Evolutionary conservation across 1,140 invertebrate genomes (phyloP), one percentile per base, ranked within the genome.

Genomic region (Drosophila punjabiensis): DNA sequence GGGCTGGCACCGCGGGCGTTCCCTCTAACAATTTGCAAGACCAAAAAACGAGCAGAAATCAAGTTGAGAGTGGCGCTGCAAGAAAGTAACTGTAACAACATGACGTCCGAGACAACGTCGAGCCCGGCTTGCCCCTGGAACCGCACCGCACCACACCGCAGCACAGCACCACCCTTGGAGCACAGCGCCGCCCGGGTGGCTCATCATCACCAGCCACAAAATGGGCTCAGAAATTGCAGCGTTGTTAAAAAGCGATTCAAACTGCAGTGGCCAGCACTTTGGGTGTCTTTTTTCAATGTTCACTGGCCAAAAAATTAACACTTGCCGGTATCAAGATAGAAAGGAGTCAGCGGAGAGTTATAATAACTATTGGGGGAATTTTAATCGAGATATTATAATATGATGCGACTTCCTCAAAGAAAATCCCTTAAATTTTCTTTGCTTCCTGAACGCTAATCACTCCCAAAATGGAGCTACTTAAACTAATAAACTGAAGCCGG

Each of bases 1-100:
- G 33, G 35, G 50, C 52, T 33, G 43, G 41, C 33, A 41, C 78
- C 70, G 82, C 78, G 82, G 79, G 81, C 62, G 78, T 50, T 64
- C 81, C 75, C 69, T 69, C 85, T 84, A 82, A 78, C 83, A 88
- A 87, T 86, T 86, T 86, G 82, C 83, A 79, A 78, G 52, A 64
- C 55, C 67, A 65, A 52, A 76, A 56, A 78, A 68, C 39, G 43
- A 61, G 33, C 30, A 45, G 39, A 53, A 71, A 65, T 64, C 66
- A 79, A 64, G 65, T 79, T 59, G 76, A 45, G 66, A 82, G 82
- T 82, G 79, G 79, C 62, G 82, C 66, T 79, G 83, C 83, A 86
- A 87, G 83, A 77, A 89, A 89, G 78, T 90, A 89, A 90, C 78
- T 81, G 77, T 76, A 84, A 76, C 85, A 90, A 79, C 85, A 88